A percentile compares a stretch with the other conserved stretches of the same genome.
These are phyloP conservation scores for Fistularia commersonii DNA, from an alignment of 2,797 vertebrate species.

Conservation along the genomic window DNA sequence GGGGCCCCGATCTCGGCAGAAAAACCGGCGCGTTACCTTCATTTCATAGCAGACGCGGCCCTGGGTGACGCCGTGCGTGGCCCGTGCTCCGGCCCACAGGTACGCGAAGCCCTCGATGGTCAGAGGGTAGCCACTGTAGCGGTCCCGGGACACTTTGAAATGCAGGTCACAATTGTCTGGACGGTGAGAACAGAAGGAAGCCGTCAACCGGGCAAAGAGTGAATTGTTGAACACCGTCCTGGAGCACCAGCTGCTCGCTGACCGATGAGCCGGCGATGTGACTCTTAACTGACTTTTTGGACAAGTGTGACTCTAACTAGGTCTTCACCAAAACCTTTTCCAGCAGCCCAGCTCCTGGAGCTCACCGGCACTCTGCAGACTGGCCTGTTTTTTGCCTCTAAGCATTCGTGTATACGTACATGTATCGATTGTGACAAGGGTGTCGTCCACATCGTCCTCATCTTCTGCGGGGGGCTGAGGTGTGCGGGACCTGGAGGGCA, in stretches of 20 bases:
- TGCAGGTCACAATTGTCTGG: slow-evolving; percentile 93
- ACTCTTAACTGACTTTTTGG: background rate
- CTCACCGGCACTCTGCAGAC: too few relatives aligned
- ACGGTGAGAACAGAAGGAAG: too few relatives aligned
- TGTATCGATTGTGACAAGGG: slow-evolving; percentile 87
- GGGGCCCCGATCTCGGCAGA: background rate
- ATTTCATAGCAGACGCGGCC: slow-evolving; percentile 91
- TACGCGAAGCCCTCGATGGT: slow-evolving; percentile 95
- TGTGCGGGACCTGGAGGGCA: slow-evolving; percentile 79
- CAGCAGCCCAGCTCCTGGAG: too few relatives aligned
- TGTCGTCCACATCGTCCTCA: slow-evolving; percentile 90
- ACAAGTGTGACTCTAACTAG: too few relatives aligned
- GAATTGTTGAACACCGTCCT: too few relatives aligned
- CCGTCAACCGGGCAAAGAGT: too few relatives aligned
- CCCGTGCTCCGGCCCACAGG: slow-evolving; percentile 90
- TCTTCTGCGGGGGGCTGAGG: slow-evolving; percentile 91
- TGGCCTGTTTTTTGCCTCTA: too few relatives aligned
- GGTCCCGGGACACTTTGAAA: slow-evolving; percentile 90
- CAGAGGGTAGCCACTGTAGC: slow-evolving; percentile 89
- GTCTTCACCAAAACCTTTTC: too few relatives aligned
- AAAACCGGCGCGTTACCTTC: slow-evolving; percentile 73
- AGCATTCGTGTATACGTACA: slow-evolving; percentile 80
- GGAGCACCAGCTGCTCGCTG: too few relatives aligned
- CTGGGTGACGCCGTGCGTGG: slow-evolving; percentile 81
- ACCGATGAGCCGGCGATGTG: background rate